Evolutionary conservation across 2,888 invertebrate genomes (phyloP).

Genomic region (Orthonevra nobilis): DNA sequence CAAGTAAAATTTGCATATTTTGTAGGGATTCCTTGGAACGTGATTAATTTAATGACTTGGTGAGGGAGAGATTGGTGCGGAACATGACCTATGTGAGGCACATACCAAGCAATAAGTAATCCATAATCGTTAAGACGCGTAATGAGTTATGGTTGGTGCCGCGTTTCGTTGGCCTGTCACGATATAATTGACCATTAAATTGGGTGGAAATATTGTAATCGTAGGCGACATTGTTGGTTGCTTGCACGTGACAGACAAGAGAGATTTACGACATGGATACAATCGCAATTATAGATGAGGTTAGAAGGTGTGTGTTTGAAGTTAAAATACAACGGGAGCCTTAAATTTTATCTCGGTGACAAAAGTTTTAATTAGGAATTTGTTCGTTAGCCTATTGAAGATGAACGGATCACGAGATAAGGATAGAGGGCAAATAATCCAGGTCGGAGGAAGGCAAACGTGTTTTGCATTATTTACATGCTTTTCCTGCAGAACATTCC

Average conservation of each 20-base stretch:
- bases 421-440: no score
- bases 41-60: conserved; percentile 29
- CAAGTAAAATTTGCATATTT: conserved; percentile 26
- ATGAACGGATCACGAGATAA: no score
- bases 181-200: conserved; percentile 37
- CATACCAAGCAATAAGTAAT: conserved; percentile 9
- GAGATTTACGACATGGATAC: no score
- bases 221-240: not conserved
- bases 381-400: no score
- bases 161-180: conserved; percentile 7
- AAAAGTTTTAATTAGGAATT: no score
- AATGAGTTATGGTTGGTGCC: conserved; percentile 50
- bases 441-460: no score
- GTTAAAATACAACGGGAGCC: no score
- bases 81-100: conserved; percentile 17
- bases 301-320: no score
- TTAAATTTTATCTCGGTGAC: no score
- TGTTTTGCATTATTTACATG: no score
- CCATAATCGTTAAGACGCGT: conserved; percentile 23
- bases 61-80: not conserved
- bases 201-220: conserved; percentile 34
- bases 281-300: not conserved
- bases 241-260: not conserved
- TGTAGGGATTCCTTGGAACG: conserved; percentile 27
- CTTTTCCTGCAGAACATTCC: no score